Percentiles rank a stretch among this genome's conserved stretches.
phyloP scores from a whole-genome alignment of 2,888 invertebrate genomes.

The Tipula helvola region DNA sequence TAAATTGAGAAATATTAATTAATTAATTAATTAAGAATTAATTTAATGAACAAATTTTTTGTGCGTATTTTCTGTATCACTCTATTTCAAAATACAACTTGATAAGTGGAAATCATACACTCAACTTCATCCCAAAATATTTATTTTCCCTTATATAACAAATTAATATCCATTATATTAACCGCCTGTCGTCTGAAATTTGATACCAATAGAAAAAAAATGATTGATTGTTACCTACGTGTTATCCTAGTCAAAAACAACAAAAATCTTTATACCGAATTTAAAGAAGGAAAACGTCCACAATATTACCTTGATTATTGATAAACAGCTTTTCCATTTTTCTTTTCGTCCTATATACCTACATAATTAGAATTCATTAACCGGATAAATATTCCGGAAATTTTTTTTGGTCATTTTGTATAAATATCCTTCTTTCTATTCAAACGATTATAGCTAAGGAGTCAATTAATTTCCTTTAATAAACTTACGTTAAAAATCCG shows the following conservation, averaged over 20 bases:
- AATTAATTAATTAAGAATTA: too few relatives aligned
- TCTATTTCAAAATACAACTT: too few relatives aligned
- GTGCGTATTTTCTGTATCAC: too few relatives aligned
- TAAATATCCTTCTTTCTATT: not conserved
- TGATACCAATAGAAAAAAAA: not conserved
- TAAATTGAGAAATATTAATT: too few relatives aligned
- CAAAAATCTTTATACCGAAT: not conserved
- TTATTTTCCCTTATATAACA: too few relatives aligned
- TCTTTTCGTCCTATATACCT: not conserved
- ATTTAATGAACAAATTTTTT: too few relatives aligned
- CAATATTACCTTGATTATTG: not conserved
- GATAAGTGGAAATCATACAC: too few relatives aligned
- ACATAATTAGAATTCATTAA: not conserved
- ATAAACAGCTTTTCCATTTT: not conserved
- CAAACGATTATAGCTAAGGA: not conserved
- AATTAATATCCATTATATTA: too few relatives aligned
- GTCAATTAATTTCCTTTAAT: not conserved
- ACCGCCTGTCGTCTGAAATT: too few relatives aligned
- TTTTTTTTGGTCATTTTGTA: not conserved
- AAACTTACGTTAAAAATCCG: not conserved
- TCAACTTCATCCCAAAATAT: too few relatives aligned
- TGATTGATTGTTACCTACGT: not conserved
- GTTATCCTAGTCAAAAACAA: not conserved
- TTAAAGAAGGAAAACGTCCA: not conserved
- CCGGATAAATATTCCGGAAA: not conserved